Evolutionary conservation across 30 jellyfish, hydroid and myxozoan genomes (phyloP), one percentile per base, ranked within the genome.

Genomic region (Chrysaora quinquecirrha): DNA sequence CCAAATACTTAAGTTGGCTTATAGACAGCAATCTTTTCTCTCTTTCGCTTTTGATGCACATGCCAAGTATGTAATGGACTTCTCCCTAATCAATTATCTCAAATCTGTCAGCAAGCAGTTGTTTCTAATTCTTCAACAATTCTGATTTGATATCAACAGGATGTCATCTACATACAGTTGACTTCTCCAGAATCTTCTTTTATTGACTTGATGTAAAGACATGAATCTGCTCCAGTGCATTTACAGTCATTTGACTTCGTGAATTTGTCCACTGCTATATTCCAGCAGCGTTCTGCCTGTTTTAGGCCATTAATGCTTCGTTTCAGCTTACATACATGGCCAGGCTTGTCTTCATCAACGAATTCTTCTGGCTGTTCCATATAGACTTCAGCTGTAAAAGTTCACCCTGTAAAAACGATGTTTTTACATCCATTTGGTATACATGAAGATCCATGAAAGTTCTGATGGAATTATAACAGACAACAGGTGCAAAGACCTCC

Each of bases 51-150:
- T 27, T 74, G 54, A 74, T 74, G 33, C 25, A 74, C 86, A 74
- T 74, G 20, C 86, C 86, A 23, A 74, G 75, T 1, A 49, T 27
- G 34, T 74, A 31, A 23, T 74, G 86, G 1, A 30, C 63, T 74
- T 74, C 86, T 1, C 86, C 75, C 31, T 74, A 22, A 23, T 74
- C 86, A 0, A 27, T 64, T 11, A 74, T 74, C 29, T 74, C 64
- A 30, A 74, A 74, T 47, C 84, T 72, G 30, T 46, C 30, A 33
- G 27, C 22, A 2, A 72, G 34, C 46, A 46, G 30, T 46, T 2
- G 34, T 54, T 72, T 43, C 71, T 72, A 27, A 7, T 25, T 25
- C 24, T 47, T 48, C 19, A 72, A 34, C 71, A 27, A 3, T 1
- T 21, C 52, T 2, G 34, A 72, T 72, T 74, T 34, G 74, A 18